Base-by-base conservation (phyloP, 2,888 invertebrate genomes). In the Acronicta aceris region DNA sequence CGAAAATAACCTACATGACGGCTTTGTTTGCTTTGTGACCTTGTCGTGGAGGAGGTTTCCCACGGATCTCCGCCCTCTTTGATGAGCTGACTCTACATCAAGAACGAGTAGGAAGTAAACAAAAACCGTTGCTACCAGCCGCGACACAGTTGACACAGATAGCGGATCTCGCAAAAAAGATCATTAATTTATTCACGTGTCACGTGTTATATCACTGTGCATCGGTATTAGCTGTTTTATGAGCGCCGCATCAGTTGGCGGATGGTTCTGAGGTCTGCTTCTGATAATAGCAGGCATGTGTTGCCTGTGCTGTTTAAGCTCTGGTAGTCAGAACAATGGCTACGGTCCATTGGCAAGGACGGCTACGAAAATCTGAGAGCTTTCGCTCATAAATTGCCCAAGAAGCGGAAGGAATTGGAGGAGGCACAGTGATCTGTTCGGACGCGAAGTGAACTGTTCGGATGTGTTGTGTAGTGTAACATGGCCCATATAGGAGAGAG, bases 1-100 rank as follows among this genome's bases (percentile, higher is more conserved):
- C 52, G n/a, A 42, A 16, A 2, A 38, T 13, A 17, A 21, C 21
- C 21, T 21, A n/a, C n/a, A n/a, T n/a, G n/a, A n/a, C n/a, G n/a
- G n/a, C n/a, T n/a, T n/a, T n/a, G n/a, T 21, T 21, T 30, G 15
- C 27, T 12, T 2, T 5, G 5, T 30, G 53, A 36, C 53, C 53
- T 53, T 53, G 30, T 13, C 12, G 13, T 12, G n/a, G 17, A 2
- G 17, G 10, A 43, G 16, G 33, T 33, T 45, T 53, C 53, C 10
- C 53, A 45, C 53, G 52, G 6, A 38, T n/a, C n/a, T n/a, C 53
- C 45, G 16, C 33, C 38, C 38, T 38, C 38, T 8, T n/a, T 6
- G n/a, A 38, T 13, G 6, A 38, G n/a, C n/a, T 2, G n/a, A 36
- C 4, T 36, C 36, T 13, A 13, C 38, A n/a, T n/a, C 36, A 5